Evolutionary conservation across 2,888 invertebrate genomes (phyloP).

Genomic region (Argyra leucocephala): DNA sequence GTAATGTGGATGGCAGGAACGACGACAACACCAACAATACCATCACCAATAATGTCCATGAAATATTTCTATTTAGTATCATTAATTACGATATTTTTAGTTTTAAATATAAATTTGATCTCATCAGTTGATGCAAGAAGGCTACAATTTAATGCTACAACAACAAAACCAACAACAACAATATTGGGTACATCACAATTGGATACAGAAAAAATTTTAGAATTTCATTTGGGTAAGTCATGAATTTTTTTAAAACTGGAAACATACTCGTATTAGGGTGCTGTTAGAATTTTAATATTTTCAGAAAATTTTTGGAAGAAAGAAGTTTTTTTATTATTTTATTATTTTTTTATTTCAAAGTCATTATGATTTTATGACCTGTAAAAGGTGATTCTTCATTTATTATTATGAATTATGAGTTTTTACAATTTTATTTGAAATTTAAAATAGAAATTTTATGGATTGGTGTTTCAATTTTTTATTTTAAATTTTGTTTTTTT

Average conservation of each 20-base stretch:
- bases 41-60: background rate
- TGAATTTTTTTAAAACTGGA: too few relatives aligned
- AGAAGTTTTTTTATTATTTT: too few relatives aligned
- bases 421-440: background rate
- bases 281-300: too few relatives aligned
- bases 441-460: too few relatives aligned
- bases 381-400: background rate
- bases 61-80: background rate
- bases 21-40: background rate
- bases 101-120: slow-evolving; percentile 4
- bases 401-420: slow-evolving; percentile 1
- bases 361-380: background rate
- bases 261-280: too few relatives aligned
- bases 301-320: too few relatives aligned
- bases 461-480: too few relatives aligned
- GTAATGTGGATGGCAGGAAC: too few relatives aligned
- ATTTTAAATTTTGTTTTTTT: too few relatives aligned
- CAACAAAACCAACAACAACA: background rate
- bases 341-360: background rate
- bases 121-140: background rate
- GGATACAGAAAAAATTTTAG: background rate
- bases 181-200: background rate
- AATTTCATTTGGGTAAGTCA: background rate
- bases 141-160: background rate
- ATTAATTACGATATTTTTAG: background rate